A percentile compares a stretch with the other conserved stretches of the same genome.
Conservation (phyloP, 2,888 invertebrate species). For the Augiades crinisus region DNA sequence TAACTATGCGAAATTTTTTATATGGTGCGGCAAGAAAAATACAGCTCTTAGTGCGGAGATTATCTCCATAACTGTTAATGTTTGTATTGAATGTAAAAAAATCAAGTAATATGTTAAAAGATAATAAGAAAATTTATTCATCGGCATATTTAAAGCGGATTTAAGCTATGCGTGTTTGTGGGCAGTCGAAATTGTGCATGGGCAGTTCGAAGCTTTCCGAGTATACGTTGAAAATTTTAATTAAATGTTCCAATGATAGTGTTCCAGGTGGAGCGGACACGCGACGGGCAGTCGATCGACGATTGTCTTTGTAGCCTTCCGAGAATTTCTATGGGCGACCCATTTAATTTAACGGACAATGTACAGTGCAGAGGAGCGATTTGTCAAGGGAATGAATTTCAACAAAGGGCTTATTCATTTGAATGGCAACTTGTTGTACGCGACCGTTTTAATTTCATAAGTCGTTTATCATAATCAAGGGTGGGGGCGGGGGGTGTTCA, state of each 20-base stretch:
- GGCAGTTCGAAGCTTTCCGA: too few species aligned
- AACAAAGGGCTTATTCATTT: conserved; percentile 77
- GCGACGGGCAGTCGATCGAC: conserved; percentile 63
- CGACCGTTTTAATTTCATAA: conserved; percentile 80
- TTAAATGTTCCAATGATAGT: conserved; percentile 46
- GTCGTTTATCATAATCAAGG: conserved; percentile 81
- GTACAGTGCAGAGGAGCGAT: conserved; percentile 70
- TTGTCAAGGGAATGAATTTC: conserved; percentile 78
- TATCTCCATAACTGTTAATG: too few species aligned
- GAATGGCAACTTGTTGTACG: conserved; percentile 77
- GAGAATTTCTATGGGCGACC: conserved; percentile 66
- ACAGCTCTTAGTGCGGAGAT: too few species aligned
- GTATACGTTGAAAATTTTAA: too few species aligned
- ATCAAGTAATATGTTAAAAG: too few species aligned
- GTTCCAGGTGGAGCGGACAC: conserved; percentile 53
- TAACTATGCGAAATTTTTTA: too few species aligned
- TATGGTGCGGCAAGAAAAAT: too few species aligned
- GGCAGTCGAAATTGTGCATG: too few species aligned
- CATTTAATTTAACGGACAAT: conserved; percentile 75
- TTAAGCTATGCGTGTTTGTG: background rate
- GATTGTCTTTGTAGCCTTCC: conserved; percentile 68
- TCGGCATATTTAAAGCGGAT: too few species aligned
- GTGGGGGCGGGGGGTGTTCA: conserved; percentile 40
- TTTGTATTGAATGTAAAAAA: too few species aligned
- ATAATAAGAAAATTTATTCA: too few species aligned